Percentiles rank a stretch among this genome's conserved stretches.
Evolutionary conservation across 2,888 invertebrate genomes (phyloP).

Genomic region (Pherbina coryleti): DNA sequence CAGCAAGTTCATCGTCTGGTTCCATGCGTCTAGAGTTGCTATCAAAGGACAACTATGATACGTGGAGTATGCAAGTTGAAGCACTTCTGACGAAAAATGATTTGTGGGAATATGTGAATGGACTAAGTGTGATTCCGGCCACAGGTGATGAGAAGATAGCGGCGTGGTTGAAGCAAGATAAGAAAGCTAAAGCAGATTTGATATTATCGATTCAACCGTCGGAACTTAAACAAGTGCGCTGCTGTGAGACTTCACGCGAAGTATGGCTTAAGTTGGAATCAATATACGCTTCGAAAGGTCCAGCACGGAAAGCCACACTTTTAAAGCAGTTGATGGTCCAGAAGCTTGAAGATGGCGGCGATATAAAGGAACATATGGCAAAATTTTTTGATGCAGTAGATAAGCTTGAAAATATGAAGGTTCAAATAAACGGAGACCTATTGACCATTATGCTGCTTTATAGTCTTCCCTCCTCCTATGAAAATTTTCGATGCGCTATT

Average conservation of each 20-base stretch:
- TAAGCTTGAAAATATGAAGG: slow-evolving; percentile 39
- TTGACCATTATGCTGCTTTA: slow-evolving; percentile 37
- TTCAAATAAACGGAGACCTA: slow-evolving; percentile 39
- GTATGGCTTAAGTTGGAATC: slow-evolving; percentile 32
- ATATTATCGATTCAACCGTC: slow-evolving; percentile 38
- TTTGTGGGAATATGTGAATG: too few relatives aligned
- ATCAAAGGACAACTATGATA: too few relatives aligned
- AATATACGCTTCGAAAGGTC: slow-evolving; percentile 34
- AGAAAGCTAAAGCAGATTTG: slow-evolving; percentile 40
- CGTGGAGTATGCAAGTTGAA: too few relatives aligned
- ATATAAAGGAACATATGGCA: slow-evolving; percentile 30
- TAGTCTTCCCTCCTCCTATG: slow-evolving; percentile 37
- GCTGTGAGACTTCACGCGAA: slow-evolving; percentile 26
- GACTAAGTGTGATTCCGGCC: too few relatives aligned
- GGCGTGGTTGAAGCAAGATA: slow-evolving; percentile 25
- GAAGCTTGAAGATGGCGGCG: slow-evolving; percentile 7
- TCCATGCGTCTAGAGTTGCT: too few relatives aligned
- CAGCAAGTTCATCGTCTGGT: too few relatives aligned
- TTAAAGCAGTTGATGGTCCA: slow-evolving; percentile 36
- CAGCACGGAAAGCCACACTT: slow-evolving; percentile 35
- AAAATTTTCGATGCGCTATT: slow-evolving; percentile 40
- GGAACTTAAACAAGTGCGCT: slow-evolving; percentile 32
- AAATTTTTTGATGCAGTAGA: slow-evolving; percentile 41
- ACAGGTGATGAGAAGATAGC: too few relatives aligned
- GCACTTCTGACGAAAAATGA: too few relatives aligned